Conservation (phyloP, 1,140 invertebrate species). For the Phymorhynchus buccinoides region DNA sequence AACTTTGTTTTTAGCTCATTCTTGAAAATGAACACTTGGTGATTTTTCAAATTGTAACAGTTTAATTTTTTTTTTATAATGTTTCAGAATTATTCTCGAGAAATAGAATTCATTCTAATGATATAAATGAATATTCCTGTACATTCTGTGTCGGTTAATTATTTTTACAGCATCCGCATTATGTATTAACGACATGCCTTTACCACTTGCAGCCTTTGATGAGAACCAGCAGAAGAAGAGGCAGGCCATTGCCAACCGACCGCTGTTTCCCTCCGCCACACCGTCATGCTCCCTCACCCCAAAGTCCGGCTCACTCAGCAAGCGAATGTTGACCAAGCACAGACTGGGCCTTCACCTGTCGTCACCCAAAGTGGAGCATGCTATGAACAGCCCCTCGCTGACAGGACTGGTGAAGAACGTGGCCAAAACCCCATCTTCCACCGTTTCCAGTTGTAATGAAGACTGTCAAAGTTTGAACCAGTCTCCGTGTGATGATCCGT, state of each 20-base stretch:
- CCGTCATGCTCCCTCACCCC: background rate
- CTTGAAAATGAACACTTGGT: too few species aligned
- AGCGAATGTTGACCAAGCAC: constrained; percentile 6
- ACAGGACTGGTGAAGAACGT: constrained; percentile 2
- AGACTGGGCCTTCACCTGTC: constrained; percentile 32
- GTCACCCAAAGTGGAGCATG: constrained; percentile 23
- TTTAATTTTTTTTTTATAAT: background rate
- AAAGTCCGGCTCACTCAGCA: background rate
- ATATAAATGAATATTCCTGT: too few species aligned
- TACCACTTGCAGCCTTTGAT: constrained; percentile 59
- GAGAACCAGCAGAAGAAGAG: constrained; percentile 65
- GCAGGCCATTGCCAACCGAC: constrained; percentile 55
- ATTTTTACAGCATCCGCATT: too few species aligned
- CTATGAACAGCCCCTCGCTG: background rate
- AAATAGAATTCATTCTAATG: too few species aligned
- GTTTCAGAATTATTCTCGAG: too few species aligned
- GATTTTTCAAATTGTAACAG: background rate
- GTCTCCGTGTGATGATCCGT: too few species aligned
- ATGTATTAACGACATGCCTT: too few species aligned
- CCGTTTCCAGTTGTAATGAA: too few species aligned
- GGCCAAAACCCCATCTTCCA: background rate
- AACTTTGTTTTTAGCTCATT: too few species aligned
- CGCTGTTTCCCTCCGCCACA: constrained; percentile 47
- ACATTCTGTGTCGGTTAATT: too few species aligned
- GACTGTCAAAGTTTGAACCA: too few species aligned